Evolutionary conservation across 2,113 vertebrate species (phyloP).

Genomic region (Carlito syrichta): DNA sequence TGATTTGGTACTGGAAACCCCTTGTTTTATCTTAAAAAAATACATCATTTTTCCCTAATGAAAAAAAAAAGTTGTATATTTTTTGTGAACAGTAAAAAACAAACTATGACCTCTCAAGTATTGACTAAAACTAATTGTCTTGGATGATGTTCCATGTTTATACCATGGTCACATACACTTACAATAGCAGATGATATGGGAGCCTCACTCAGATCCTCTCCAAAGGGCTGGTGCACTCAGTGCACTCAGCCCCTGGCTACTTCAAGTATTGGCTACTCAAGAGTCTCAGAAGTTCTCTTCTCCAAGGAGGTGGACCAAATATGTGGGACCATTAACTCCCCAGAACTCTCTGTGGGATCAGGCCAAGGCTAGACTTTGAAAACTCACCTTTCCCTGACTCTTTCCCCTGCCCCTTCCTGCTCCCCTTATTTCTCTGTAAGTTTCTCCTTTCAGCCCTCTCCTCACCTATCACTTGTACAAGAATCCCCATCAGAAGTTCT

Average conservation of each 20-base stretch:
- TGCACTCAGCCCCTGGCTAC: neutral
- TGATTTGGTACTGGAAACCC: neutral
- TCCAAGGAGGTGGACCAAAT: neutral
- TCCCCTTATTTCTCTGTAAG: neutral
- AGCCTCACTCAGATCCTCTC: neutral
- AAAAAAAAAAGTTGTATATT: neutral
- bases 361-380: neutral
- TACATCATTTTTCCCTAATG: neutral
- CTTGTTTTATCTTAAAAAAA: conserved; percentile 11
- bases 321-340: neutral
- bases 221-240: neutral
- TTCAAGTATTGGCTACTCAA: neutral
- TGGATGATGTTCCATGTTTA: neutral
- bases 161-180: neutral
- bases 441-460: neutral
- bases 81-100: neutral
- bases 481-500: neutral
- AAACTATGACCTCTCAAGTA: neutral
- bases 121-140: neutral
- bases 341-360: neutral
- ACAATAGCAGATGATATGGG: neutral
- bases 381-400: neutral
- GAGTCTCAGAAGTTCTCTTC: no score
- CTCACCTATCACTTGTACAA: neutral
- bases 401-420: neutral